phyloP scores from a whole-genome alignment of 2,113 vertebrate species.

The Meles meles region DNA sequence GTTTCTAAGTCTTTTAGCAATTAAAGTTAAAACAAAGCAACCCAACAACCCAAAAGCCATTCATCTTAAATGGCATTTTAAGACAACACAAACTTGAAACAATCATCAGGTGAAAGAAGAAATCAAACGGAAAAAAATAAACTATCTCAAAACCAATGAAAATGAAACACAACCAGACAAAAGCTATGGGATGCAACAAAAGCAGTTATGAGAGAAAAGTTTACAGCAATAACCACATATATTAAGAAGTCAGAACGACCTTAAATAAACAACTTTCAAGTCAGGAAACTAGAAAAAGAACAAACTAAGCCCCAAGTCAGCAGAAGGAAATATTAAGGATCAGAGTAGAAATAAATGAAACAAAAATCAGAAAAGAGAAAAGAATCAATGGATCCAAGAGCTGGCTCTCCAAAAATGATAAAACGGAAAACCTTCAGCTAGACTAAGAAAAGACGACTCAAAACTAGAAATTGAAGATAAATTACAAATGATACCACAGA shows the following conservation, averaged over 20 bases:
- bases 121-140: background rate
- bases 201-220: background rate
- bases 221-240: background rate
- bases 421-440: background rate
- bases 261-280: background rate
- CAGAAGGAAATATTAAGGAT: background rate
- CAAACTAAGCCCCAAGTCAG: background rate
- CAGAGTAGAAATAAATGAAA: background rate
- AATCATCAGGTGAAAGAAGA: background rate
- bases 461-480: background rate
- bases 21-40: conserved; percentile 18
- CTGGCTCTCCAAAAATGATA: background rate
- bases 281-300: background rate
- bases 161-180: background rate
- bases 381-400: background rate
- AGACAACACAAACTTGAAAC: background rate
- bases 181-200: background rate
- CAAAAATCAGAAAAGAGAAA: background rate
- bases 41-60: background rate
- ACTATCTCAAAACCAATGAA: background rate
- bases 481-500: background rate
- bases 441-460: background rate
- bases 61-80: background rate
- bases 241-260: background rate
- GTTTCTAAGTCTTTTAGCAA: background rate